Evolutionary conservation across 2,113 vertebrate species (phyloP).

Genomic region (Jacana jacana): DNA sequence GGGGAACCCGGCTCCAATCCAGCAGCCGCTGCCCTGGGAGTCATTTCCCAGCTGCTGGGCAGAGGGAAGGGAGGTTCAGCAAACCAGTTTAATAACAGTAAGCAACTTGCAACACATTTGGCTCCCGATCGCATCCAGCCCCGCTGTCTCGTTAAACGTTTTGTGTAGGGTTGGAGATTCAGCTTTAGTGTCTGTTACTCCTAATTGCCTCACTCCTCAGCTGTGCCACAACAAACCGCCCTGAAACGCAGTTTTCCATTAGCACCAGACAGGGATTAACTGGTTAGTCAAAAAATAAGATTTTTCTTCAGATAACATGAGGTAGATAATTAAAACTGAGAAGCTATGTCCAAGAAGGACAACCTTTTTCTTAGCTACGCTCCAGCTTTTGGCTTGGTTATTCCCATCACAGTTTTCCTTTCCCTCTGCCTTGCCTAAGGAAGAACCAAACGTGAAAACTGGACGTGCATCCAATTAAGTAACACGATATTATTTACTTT

Average conservation of each 20-base stretch:
- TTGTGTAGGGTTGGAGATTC: slow-evolving; percentile 45
- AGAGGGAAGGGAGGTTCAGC: background rate
- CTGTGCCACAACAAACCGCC: slow-evolving; percentile 31
- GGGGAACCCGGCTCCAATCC: background rate
- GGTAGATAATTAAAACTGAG: background rate
- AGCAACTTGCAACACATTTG: slow-evolving; percentile 20
- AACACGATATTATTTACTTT: background rate
- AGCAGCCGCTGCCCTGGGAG: background rate
- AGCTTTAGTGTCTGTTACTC: background rate
- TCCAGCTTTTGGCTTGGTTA: background rate
- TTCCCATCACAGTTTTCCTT: background rate
- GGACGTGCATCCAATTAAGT: background rate
- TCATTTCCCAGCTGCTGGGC: background rate
- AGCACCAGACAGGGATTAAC: slow-evolving; percentile 2
- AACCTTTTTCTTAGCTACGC: background rate
- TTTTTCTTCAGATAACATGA: slow-evolving; percentile 1
- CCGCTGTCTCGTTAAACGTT: slow-evolving; percentile 40
- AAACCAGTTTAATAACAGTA: background rate
- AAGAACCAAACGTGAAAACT: background rate
- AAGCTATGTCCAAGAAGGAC: background rate
- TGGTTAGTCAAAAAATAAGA: slow-evolving; percentile 12
- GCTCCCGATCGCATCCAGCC: background rate
- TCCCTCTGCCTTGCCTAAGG: background rate
- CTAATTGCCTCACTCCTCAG: slow-evolving; percentile 58
- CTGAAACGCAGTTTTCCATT: background rate